phyloP scores from a whole-genome alignment of 2,113 vertebrate species.

The Onychostoma macrolepis region DNA sequence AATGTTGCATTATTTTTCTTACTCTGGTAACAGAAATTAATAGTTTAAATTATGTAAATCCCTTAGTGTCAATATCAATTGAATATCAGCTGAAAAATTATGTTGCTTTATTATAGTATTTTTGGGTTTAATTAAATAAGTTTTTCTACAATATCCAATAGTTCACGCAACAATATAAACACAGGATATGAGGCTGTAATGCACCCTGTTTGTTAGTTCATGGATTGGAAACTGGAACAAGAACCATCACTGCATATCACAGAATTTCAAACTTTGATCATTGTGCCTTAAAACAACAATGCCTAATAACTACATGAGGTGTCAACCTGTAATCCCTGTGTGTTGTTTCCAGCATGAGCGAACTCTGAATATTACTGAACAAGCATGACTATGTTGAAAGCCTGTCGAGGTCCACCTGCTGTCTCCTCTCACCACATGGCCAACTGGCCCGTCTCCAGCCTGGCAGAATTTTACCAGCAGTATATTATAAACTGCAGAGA shows the following conservation, averaged over 20 bases:
- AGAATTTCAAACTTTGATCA: not conserved
- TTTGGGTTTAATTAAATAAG: not conserved
- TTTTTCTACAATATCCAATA: not conserved
- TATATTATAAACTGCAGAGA: slow-evolving; percentile 46
- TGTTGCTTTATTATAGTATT: not conserved
- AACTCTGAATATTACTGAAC: not conserved
- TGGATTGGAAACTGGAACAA: not conserved
- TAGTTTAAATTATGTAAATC: not conserved
- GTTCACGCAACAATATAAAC: not conserved
- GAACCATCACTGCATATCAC: not conserved
- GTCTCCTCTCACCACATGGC: not conserved
- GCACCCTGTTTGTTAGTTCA: not conserved
- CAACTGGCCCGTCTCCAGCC: slow-evolving; percentile 17
- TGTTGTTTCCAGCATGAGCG: not conserved
- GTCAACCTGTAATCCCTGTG: slow-evolving; percentile 1
- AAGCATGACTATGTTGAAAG: slow-evolving; percentile 11
- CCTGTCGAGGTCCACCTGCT: slow-evolving; percentile 21
- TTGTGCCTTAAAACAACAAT: not conserved
- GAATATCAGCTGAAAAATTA: not conserved
- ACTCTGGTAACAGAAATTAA: not conserved
- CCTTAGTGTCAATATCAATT: not conserved
- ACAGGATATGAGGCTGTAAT: not conserved
- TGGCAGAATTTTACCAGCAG: slow-evolving; percentile 42
- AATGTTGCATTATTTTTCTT: not conserved
- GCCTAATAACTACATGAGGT: not conserved